Evolutionary conservation across 2,113 vertebrate species (phyloP).

Genomic region (Jacana jacana): DNA sequence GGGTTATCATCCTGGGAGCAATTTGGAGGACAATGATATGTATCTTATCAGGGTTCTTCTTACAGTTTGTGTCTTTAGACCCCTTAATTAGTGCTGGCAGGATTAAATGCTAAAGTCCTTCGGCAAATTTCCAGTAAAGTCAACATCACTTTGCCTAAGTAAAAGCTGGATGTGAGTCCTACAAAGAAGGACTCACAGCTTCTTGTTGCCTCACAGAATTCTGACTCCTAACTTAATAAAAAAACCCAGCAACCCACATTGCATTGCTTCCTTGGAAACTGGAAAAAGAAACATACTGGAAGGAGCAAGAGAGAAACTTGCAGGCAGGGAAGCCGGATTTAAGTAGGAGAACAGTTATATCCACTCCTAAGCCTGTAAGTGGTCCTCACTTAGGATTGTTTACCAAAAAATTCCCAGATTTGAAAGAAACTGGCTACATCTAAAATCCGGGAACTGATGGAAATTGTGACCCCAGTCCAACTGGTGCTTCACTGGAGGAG

Average conservation of each 20-base stretch:
- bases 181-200: neutral
- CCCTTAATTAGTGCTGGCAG: constrained; percentile 20
- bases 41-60: constrained; percentile 12
- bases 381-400: neutral
- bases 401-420: neutral
- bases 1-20: neutral
- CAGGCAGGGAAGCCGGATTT: neutral
- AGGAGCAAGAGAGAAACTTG: neutral
- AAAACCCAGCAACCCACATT: neutral
- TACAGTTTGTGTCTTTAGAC: neutral
- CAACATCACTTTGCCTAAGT: neutral
- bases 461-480: neutral
- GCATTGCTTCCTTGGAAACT: constrained; percentile 15
- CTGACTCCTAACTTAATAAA: neutral
- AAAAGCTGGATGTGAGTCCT: neutral
- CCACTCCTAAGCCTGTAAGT: neutral
- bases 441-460: neutral
- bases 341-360: neutral
- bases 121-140: neutral
- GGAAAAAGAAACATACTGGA: neutral
- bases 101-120: neutral
- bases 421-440: neutral
- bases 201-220: neutral
- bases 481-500: neutral
- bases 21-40: neutral